Base-by-base conservation (phyloP, 2,888 invertebrate species). In the Anarsia innoxiella region DNA sequence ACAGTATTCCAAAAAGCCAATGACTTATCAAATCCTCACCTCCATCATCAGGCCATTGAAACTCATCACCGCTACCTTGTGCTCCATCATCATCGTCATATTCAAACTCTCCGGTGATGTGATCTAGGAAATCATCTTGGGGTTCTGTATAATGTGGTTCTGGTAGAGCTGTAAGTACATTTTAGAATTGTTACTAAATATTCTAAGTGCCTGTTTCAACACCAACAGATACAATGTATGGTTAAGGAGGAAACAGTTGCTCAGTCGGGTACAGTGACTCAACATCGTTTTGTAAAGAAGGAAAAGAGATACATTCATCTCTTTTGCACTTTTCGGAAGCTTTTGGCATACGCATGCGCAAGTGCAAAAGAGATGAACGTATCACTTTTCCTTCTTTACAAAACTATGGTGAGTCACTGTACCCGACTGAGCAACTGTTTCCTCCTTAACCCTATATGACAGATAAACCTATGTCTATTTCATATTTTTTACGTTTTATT, bases 101-200 rank as follows among this genome's bases (percentile, higher is more conserved):
- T 3, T 41, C 39, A 37, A 37, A 40, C 2, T 42, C 42, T 1
- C 49, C 41, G 10, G 37, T 14, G 19, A 38, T 43, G 12, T 37
- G 30, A n/a, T 39, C 29, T 29, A 45, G 36, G 1, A 30, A 39
- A 36, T 43, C 4, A 27, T 36, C 38, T 14, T 14, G 23, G 4
- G 8, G 16, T 4, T 15, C 16, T 13, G 31, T 14, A 14, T 9
- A 6, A 14, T 5, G 14, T 14, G 14, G 6, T 29, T n/a, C 27
- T 11, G 2, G 27, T 6, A 11, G 27, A 11, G 11, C 6, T 2
- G 34, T 25, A 35, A 16, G 11, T n/a, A 19, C 15, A 25, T 13
- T n/a, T 11, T 13, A 2, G 10, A 33, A 10, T 23, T 15, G 12
- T 13, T 0, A 23, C 5, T 9, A 23, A 13, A 14, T n/a, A n/a